Percentiles rank a stretch among this genome's conserved stretches.
Evolutionary conservation across 2,888 invertebrate species (phyloP).

Genomic region (Steinernema hermaphroditum): DNA sequence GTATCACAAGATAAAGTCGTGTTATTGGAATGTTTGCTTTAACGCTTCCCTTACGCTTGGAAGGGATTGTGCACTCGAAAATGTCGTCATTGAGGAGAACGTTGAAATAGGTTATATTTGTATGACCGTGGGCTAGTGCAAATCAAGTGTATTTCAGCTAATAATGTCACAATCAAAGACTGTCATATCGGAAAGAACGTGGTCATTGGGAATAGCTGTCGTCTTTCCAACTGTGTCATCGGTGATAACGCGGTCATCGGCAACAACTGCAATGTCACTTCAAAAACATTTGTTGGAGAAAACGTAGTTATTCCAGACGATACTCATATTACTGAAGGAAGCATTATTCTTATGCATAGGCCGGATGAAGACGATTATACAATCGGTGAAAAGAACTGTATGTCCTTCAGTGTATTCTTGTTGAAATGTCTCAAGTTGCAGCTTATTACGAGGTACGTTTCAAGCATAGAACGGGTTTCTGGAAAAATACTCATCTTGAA

Average conservation of each 20-base stretch:
- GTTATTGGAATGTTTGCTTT: neutral
- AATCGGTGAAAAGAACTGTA: neutral
- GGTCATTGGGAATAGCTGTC: conserved; percentile 33
- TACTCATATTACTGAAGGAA: neutral
- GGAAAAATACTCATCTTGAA: neutral
- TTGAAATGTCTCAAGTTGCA: neutral
- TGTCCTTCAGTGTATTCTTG: neutral
- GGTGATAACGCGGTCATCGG: conserved; percentile 39
- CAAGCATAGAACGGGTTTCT: neutral
- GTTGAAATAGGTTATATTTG: conserved; percentile 36
- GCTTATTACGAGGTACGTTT: neutral
- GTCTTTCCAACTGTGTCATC: conserved; percentile 33
- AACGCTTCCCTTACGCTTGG: conserved; percentile 39
- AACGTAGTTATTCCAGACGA: conserved; percentile 33
- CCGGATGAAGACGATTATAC: conserved; percentile 23
- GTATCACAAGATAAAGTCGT: neutral
- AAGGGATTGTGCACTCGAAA: conserved; percentile 23
- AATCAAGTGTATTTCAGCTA: neutral
- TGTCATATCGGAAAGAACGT: conserved; percentile 30
- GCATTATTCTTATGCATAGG: neutral
- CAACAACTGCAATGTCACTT: conserved; percentile 27
- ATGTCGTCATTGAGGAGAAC: conserved; percentile 37
- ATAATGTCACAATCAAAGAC: neutral
- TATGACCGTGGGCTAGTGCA: neutral
- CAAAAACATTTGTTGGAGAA: conserved; percentile 37